Conservation (phyloP, 2,113 vertebrate species). For the Eudyptes chrysolophus region DNA sequence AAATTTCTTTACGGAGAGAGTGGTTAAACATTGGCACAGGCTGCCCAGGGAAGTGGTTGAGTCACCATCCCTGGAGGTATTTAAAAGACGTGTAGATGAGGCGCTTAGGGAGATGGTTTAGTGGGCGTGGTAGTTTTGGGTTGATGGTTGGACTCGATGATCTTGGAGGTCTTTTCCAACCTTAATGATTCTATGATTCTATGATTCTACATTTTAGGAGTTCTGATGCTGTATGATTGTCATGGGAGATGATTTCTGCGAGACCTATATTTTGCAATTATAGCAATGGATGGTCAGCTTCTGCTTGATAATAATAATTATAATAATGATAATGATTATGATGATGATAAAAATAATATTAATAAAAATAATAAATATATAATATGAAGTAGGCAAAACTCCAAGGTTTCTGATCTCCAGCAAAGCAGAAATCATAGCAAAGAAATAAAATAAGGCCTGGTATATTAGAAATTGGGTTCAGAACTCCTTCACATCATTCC, state of each 20-base stretch:
- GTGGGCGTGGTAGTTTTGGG: no score
- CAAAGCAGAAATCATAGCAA: neutral
- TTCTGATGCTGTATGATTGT: neutral
- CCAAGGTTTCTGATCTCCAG: neutral
- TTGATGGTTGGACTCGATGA: no score
- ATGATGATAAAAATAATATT: no score
- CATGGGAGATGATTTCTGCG: neutral
- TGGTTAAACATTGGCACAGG: no score
- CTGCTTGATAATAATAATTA: neutral
- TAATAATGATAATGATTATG: neutral
- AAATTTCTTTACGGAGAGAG: no score
- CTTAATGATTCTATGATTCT: no score
- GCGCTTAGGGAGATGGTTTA: no score
- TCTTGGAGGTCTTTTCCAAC: no score
- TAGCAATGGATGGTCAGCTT: neutral
- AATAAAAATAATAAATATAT: neutral
- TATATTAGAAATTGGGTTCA: neutral
- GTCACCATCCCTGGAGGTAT: no score
- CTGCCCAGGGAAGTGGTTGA: no score
- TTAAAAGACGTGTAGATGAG: no score
- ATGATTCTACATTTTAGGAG: neutral
- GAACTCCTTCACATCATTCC: neutral
- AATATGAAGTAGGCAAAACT: neutral
- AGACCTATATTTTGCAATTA: neutral
- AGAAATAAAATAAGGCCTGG: neutral